Conservation (phyloP, 1,140 invertebrate species). For the Tetragnatha versicolor region DNA sequence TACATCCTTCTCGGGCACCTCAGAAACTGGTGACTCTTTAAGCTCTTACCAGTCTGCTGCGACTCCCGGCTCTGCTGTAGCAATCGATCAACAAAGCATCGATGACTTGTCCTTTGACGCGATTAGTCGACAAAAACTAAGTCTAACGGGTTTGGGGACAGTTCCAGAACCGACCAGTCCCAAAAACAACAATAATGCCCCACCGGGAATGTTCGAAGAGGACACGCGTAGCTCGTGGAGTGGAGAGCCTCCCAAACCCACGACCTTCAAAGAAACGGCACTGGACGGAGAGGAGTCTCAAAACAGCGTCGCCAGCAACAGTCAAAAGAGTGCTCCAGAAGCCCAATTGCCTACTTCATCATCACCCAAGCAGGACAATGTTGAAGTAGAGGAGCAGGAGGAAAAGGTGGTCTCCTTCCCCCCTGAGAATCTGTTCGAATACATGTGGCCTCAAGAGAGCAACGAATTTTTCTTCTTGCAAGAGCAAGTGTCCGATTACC, state of each 20-base stretch:
- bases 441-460: slow-evolving; percentile 81
- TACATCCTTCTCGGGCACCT: slow-evolving; percentile 27
- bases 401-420: slow-evolving; percentile 23
- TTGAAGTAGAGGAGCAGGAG: slow-evolving; percentile 22
- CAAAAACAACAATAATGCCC: too few relatives aligned
- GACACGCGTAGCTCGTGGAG: slow-evolving; percentile 57
- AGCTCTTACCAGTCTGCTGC: slow-evolving; percentile 23
- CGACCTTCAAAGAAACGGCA: not conserved
- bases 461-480: slow-evolving; percentile 85
- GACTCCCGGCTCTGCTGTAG: slow-evolving; percentile 19
- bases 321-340: slow-evolving; percentile 17
- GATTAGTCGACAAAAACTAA: slow-evolving; percentile 39
- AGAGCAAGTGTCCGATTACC: slow-evolving; percentile 90
- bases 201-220: slow-evolving; percentile 56
- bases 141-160: not conserved
- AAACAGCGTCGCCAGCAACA: not conserved
- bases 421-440: slow-evolving; percentile 85
- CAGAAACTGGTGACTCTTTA: slow-evolving; percentile 35
- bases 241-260: slow-evolving; percentile 35
- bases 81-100: slow-evolving; percentile 14
- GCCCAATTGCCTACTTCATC: too few relatives aligned
- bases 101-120: slow-evolving; percentile 46
- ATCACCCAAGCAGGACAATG: too few relatives aligned
- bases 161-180: not conserved
- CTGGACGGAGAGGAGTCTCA: not conserved